Percentiles rank a stretch among this genome's conserved stretches.
These are phyloP conservation scores for Stegophylla sp. DNA, from an alignment of 2,888 invertebrate species.

Conservation along the genomic window DNA sequence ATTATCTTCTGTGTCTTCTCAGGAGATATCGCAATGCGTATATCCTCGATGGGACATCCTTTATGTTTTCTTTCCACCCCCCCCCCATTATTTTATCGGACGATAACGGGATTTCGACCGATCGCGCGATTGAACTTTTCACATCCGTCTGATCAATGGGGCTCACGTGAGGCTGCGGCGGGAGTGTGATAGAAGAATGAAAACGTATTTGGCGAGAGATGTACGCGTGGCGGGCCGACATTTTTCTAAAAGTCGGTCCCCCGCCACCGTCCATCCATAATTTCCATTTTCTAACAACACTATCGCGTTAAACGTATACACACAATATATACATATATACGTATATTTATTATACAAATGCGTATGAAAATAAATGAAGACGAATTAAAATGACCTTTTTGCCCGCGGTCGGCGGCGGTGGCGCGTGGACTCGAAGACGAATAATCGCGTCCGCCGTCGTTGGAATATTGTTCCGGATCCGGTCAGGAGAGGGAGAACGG, in stretches of 20 bases:
- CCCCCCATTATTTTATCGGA: background rate
- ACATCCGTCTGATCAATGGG: background rate
- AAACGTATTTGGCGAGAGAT: slow-evolving; percentile 22
- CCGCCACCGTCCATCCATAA: slow-evolving; percentile 27
- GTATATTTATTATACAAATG: background rate
- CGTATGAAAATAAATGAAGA: background rate
- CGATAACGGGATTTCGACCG: background rate
- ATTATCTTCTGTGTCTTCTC: too few species aligned
- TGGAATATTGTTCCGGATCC: background rate
- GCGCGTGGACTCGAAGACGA: background rate
- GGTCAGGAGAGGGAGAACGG: background rate
- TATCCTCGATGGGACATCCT: too few species aligned
- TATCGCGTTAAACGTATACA: background rate
- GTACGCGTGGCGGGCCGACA: background rate
- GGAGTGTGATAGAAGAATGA: background rate
- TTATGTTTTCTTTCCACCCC: too few species aligned
- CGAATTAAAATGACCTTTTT: background rate
- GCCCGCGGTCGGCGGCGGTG: too few species aligned
- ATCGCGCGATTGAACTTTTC: background rate
- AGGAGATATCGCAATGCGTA: too few species aligned
- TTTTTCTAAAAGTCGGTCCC: slow-evolving; percentile 28
- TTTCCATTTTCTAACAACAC: slow-evolving; percentile 1
- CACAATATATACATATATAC: background rate
- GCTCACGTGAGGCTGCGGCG: background rate
- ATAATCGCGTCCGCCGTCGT: background rate